Conservation (phyloP, 2,797 vertebrate species). For the Knipowitschia caucasica region DNA sequence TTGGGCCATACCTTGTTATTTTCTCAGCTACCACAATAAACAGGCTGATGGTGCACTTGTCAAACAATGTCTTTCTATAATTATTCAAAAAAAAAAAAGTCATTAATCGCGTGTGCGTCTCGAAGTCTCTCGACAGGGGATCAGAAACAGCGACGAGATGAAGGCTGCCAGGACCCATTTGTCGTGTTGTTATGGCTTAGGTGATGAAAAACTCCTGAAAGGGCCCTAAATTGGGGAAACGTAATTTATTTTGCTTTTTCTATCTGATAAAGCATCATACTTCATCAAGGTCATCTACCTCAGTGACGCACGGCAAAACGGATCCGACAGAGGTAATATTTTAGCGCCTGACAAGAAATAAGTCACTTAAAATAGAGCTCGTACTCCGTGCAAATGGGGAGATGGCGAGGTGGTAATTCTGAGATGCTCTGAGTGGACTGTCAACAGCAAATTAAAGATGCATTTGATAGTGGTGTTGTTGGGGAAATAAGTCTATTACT, state of each 20-base stretch:
- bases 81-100: conserved; percentile 61
- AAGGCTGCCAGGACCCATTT: conserved; percentile 63
- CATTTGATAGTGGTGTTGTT: conserved; percentile 14
- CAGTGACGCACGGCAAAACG: conserved; percentile 36
- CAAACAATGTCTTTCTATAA: conserved; percentile 38
- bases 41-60: conserved; percentile 41
- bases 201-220: conserved; percentile 50
- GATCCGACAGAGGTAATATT: conserved; percentile 43
- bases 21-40: conserved; percentile 39
- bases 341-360: conserved; percentile 39
- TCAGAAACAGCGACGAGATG: conserved; percentile 68
- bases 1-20: conserved; percentile 11
- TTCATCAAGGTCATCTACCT: conserved; percentile 61
- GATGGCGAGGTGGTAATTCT: conserved; percentile 9
- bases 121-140: conserved; percentile 57
- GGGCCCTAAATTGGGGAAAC: conserved; percentile 55
- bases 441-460: conserved; percentile 12
- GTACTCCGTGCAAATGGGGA: conserved; percentile 29
- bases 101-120: conserved; percentile 57
- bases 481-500: too few species aligned
- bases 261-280: conserved; percentile 59
- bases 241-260: conserved; percentile 60
- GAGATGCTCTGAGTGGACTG: conserved; percentile 2
- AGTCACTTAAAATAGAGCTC: conserved; percentile 46
- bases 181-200: conserved; percentile 49